These are phyloP conservation scores for Corythucha ciliata DNA, from an alignment of 2,888 invertebrate species.

Conservation along the genomic window DNA sequence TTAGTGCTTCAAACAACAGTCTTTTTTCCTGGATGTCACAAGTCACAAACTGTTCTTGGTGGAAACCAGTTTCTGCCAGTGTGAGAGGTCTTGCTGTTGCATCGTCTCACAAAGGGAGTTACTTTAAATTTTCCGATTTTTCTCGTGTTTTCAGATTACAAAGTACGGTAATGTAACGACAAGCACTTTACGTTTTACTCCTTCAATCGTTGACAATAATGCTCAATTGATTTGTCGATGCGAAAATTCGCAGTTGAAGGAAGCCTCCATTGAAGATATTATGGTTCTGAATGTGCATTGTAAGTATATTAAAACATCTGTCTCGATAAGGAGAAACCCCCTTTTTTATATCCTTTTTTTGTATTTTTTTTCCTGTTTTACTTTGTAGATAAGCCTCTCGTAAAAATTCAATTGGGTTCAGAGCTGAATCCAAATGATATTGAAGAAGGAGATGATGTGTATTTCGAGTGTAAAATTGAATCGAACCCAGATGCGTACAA, in stretches of 20 bases:
- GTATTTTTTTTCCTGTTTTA: conserved; percentile 10
- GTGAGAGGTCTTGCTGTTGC: too few relatives aligned
- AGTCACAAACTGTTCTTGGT: too few relatives aligned
- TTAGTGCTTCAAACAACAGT: too few relatives aligned
- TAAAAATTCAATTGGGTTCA: conserved; percentile 59
- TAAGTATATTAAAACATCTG: conserved; percentile 50
- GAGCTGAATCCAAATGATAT: conserved; percentile 70
- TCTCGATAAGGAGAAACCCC: neutral
- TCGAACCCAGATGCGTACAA: conserved; percentile 70
- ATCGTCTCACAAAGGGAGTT: too few relatives aligned
- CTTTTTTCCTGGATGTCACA: neutral
- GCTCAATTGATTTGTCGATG: conserved; percentile 71
- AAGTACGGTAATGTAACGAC: conserved; percentile 71
- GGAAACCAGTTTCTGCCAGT: too few relatives aligned
- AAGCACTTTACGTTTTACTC: conserved; percentile 64
- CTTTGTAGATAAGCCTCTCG: conserved; percentile 56
- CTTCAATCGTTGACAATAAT: conserved; percentile 69
- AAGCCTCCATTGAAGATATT: conserved; percentile 63
- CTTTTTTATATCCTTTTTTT: neutral
- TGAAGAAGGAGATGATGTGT: conserved; percentile 71
- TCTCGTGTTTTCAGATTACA: conserved; percentile 53
- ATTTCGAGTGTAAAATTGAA: conserved; percentile 68
- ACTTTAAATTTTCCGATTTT: too few relatives aligned
- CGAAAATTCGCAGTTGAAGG: conserved; percentile 62
- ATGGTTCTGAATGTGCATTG: conserved; percentile 79